Evolutionary conservation across 2,113 vertebrate genomes (phyloP).

Genomic region (Hassar affinis): DNA sequence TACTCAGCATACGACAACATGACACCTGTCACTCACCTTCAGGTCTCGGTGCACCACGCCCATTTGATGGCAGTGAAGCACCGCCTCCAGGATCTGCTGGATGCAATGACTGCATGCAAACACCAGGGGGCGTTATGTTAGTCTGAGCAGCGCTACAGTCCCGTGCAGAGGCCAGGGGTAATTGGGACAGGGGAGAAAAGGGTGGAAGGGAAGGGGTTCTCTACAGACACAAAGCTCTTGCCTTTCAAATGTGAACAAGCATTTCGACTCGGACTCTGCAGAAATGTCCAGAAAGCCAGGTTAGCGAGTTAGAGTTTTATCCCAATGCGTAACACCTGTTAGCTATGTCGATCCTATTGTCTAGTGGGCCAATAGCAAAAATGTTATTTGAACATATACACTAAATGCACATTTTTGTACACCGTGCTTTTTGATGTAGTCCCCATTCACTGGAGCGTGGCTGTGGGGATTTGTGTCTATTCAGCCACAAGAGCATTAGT

Average conservation of each 20-base stretch:
- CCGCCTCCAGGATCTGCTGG: slow-evolving; percentile 97
- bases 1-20: slow-evolving; percentile 31
- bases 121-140: slow-evolving; percentile 77
- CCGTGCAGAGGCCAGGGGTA: slow-evolving; percentile 68
- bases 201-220: slow-evolving; percentile 5
- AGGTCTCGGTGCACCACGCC: slow-evolving; percentile 97
- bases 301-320: not conserved
- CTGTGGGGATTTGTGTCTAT: no score
- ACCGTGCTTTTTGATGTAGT: no score
- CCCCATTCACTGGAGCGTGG: not conserved
- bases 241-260: slow-evolving; percentile 13
- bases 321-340: not conserved
- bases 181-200: not conserved
- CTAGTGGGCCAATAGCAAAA: not conserved
- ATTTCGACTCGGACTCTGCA: not conserved
- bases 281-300: not conserved
- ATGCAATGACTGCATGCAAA: slow-evolving; percentile 95
- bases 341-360: not conserved
- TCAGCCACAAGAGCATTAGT: no score
- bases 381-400: not conserved
- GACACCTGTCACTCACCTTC: slow-evolving; percentile 83
- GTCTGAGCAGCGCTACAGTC: slow-evolving; percentile 73
- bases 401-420: not conserved
- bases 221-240: slow-evolving; percentile 43
- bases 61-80: slow-evolving; percentile 96